A percentile compares a stretch with the other conserved stretches of the same genome.
Conservation (phyloP, 2,888 invertebrate species). For the Leptarthrus brevirostris region DNA sequence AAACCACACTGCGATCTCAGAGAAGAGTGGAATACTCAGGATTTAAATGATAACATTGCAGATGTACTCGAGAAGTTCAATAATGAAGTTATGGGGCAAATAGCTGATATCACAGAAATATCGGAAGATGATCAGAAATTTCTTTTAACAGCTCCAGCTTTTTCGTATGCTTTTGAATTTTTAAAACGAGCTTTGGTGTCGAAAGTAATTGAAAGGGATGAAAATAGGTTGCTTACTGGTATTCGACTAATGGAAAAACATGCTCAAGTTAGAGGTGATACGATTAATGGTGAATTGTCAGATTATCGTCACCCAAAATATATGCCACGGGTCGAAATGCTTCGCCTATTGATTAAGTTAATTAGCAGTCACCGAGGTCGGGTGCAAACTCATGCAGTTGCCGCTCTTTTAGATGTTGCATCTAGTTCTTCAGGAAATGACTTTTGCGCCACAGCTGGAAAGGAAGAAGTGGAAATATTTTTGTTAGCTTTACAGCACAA, state of each 20-base stretch:
- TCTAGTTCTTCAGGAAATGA: conserved; percentile 77
- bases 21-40: conserved; percentile 80
- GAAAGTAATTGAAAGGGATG: conserved; percentile 68
- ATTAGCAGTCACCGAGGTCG: conserved; percentile 77
- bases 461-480: conserved; percentile 81
- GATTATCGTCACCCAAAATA: conserved; percentile 79
- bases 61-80: conserved; percentile 71
- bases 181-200: conserved; percentile 73
- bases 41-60: conserved; percentile 72
- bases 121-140: conserved; percentile 57
- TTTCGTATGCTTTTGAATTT: conserved; percentile 86
- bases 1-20: conserved; percentile 86
- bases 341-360: conserved; percentile 80
- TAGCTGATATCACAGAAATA: conserved; percentile 55
- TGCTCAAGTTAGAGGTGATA: conserved; percentile 72
- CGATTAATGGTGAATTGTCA: conserved; percentile 63
- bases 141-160: conserved; percentile 73
- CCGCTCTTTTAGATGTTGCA: conserved; percentile 85
- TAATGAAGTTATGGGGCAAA: conserved; percentile 69
- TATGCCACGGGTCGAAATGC: conserved; percentile 85
- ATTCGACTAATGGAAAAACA: conserved; percentile 79
- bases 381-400: conserved; percentile 81
- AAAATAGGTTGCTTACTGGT: conserved; percentile 71
- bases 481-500: conserved; percentile 82
- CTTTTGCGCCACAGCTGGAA: conserved; percentile 73